Evolutionary conservation across 2,113 vertebrate genomes (phyloP).

Genomic region (Labeo rohita): DNA sequence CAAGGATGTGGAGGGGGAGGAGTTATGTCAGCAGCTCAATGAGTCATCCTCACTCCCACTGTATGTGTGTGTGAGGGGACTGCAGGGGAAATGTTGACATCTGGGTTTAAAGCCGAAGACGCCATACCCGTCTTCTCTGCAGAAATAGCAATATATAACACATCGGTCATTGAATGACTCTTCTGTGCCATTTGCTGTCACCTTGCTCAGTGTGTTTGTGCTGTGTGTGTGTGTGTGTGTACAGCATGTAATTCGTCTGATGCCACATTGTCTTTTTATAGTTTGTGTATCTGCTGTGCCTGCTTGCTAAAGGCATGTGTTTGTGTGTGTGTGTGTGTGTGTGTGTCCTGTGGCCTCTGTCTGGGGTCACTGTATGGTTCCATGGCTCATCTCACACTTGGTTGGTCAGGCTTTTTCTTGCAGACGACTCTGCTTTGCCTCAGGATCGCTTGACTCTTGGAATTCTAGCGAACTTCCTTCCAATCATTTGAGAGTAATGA

Average conservation of each 20-base stretch:
- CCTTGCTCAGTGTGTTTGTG: constrained; percentile 21
- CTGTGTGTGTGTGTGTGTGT: background rate
- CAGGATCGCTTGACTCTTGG: constrained; percentile 26
- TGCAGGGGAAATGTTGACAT: constrained; percentile 43
- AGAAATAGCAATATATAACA: constrained; percentile 1
- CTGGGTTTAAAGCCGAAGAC: constrained; percentile 24
- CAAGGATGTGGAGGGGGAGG: constrained; percentile 45
- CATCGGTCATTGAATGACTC: background rate
- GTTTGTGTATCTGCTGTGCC: background rate
- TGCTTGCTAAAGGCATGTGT: constrained; percentile 38
- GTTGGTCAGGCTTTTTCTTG: constrained; percentile 50
- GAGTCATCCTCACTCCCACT: constrained; percentile 48
- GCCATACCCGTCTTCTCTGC: constrained; percentile 5
- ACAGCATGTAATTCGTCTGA: background rate
- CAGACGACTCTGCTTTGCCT: constrained; percentile 41
- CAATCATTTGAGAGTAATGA: constrained; percentile 28
- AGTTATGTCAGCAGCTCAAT: constrained; percentile 50
- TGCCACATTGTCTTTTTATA: constrained; percentile 22
- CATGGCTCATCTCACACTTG: constrained; percentile 55
- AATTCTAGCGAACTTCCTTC: constrained; percentile 28
- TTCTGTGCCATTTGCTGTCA: constrained; percentile 32
- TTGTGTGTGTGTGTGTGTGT: constrained; percentile 5
- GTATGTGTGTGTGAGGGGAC: constrained; percentile 23
- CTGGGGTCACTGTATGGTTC: constrained; percentile 51
- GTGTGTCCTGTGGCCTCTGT: constrained; percentile 55